Percentiles rank a stretch among this genome's conserved stretches.
Evolutionary conservation across 2,888 invertebrate species (phyloP).

Genomic region (Andrena marginata): DNA sequence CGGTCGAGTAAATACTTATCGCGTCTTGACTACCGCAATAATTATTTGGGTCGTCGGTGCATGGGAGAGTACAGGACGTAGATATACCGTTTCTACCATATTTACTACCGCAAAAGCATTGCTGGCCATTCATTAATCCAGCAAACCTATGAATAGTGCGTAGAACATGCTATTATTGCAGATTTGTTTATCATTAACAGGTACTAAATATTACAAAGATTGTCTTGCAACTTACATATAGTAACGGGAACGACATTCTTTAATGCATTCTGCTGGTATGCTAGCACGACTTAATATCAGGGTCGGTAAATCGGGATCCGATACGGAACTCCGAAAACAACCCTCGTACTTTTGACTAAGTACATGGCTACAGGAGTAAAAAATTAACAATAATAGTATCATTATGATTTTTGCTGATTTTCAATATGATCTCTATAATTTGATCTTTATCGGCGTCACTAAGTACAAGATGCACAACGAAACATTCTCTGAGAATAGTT

Average conservation of each 20-base stretch:
- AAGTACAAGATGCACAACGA: slow-evolving; percentile 16
- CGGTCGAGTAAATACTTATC: slow-evolving; percentile 90
- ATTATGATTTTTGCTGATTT: slow-evolving; percentile 34
- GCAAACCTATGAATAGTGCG: slow-evolving; percentile 82
- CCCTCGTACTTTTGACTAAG: slow-evolving; percentile 72
- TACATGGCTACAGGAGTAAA: slow-evolving; percentile 40
- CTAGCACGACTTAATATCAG: slow-evolving; percentile 69
- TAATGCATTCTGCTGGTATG: slow-evolving; percentile 74
- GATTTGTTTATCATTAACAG: not conserved
- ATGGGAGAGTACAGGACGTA: slow-evolving; percentile 86
- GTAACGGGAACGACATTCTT: slow-evolving; percentile 79
- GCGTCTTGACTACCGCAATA: slow-evolving; percentile 90
- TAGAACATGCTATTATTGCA: slow-evolving; percentile 2
- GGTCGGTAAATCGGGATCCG: slow-evolving; percentile 74
- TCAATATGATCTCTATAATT: slow-evolving; percentile 3
- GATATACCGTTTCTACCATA: slow-evolving; percentile 79
- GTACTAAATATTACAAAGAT: too few species aligned
- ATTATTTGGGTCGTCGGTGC: slow-evolving; percentile 87
- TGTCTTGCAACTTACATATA: slow-evolving; percentile 76
- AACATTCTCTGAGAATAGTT: slow-evolving; percentile 45
- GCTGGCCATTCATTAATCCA: slow-evolving; percentile 85
- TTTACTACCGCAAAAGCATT: slow-evolving; percentile 86
- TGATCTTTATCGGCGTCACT: not conserved
- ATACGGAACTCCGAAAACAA: slow-evolving; percentile 74
- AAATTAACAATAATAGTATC: slow-evolving; percentile 40